A percentile compares a stretch with the other conserved stretches of the same genome.
Evolutionary conservation across 2,113 vertebrate genomes (phyloP).

Genomic region (Leptocoma aspasia): DNA sequence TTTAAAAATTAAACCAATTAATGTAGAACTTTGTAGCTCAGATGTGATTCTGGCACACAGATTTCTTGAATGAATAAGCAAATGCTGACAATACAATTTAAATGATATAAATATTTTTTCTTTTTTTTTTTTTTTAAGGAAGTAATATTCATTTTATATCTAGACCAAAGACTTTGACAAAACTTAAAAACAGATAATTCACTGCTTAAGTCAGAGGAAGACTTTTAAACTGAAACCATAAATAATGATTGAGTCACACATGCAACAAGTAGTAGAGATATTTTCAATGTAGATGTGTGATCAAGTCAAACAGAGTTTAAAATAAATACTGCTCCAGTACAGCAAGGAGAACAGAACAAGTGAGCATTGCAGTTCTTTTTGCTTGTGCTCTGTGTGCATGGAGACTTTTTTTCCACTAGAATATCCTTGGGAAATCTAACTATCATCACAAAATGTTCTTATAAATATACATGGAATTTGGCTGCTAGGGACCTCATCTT

Average conservation of each 20-base stretch:
- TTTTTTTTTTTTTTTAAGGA: not conserved
- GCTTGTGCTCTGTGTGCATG: not conserved
- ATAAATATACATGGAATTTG: conserved; percentile 10
- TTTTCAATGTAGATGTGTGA: conserved; percentile 8
- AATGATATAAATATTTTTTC: not conserved
- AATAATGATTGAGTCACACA: not conserved
- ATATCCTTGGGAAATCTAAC: not conserved
- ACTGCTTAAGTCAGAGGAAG: not conserved
- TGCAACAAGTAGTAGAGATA: not conserved
- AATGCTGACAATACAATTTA: not conserved
- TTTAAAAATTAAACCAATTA: not conserved
- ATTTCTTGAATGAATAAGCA: not conserved
- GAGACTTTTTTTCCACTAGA: not conserved
- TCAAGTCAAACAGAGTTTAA: not conserved
- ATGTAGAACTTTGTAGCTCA: not conserved
- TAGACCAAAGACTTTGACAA: not conserved
- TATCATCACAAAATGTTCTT: not conserved
- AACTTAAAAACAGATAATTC: not conserved
- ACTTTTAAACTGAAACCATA: not conserved
- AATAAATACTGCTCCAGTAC: not conserved
- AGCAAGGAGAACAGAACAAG: not conserved
- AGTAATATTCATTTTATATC: not conserved
- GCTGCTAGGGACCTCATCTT: not conserved
- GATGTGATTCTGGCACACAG: not conserved
- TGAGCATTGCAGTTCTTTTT: not conserved